Evolutionary conservation across 2,113 vertebrate genomes (phyloP), one percentile per base, ranked within the genome.

Genomic region (Apodemus sylvaticus): DNA sequence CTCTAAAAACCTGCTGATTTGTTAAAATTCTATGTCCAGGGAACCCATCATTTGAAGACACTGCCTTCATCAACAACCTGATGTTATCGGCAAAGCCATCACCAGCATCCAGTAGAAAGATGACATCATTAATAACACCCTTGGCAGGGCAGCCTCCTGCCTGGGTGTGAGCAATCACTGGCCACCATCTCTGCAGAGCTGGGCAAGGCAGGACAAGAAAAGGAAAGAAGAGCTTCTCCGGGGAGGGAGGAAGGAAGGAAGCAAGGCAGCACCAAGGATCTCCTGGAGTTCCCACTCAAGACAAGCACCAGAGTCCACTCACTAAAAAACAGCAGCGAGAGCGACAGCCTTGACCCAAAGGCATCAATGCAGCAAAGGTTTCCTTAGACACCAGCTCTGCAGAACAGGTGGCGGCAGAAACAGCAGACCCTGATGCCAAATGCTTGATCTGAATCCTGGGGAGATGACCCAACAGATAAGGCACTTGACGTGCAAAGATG

Each of bases 71-170:
- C 45, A 51, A 1, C 31, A 24, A 2, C 26, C n/a, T 1, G 11
- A 73, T 53, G 70, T 64, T 45, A 81, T 0, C 34, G 91, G 89
- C 91, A 87, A 77, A 89, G 90, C 73, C 78, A 66, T 68, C 78
- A 55, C 81, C 68, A 48, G 89, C 45, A 55, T 29, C 14, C 1
- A 90, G 62, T 24, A 53, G 85, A 77, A 83, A 66, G 86, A 73
- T 76, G 90, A 73, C 78, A 36, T 85, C 53, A 71, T 64, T 53
- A 58, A 13, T 39, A 68, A 86, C 9, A 73, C 55, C 0, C 7
- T 45, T 31, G 77, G 58, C 10, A 91, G 48, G n/a, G 58, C 86
- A 34, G 66, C 79, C 92, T 78, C 89, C 81, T 8, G 77, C 86
- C 92, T 76, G 73, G 70, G 1, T 4, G 34, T 60, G 78, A 87